phyloP scores from a whole-genome alignment of 2,113 vertebrate genomes.

The Halichoerus grypus region DNA sequence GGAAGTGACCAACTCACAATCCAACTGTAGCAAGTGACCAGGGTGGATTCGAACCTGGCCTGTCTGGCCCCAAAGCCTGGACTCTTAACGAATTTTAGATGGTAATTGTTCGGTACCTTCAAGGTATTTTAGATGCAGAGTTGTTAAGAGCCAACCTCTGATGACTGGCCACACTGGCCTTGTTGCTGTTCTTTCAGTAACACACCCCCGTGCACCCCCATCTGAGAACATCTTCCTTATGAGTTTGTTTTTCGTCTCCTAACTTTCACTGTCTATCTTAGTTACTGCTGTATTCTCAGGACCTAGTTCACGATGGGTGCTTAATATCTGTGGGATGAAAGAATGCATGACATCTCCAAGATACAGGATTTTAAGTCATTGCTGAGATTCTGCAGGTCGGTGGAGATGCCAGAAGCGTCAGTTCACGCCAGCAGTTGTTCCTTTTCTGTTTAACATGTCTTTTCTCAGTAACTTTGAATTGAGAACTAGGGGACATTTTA shows the following conservation, averaged over 20 bases:
- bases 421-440: neutral
- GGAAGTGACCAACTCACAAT: neutral
- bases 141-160: neutral
- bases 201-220: rapidly evolving
- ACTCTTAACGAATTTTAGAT: neutral
- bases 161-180: neutral
- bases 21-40: neutral
- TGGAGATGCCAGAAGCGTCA: neutral
- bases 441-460: neutral
- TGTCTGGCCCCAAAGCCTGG: neutral
- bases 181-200: slow-evolving; percentile 4
- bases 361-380: neutral
- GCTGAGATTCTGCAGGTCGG: neutral
- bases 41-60: neutral
- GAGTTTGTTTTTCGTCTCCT: neutral
- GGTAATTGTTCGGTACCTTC: neutral
- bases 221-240: neutral
- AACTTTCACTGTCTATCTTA: neutral
- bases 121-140: neutral
- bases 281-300: neutral
- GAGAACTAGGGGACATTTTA: slow-evolving; percentile 36
- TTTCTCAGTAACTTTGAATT: neutral
- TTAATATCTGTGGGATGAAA: neutral
- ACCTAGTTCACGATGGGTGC: neutral
- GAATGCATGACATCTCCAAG: neutral